Conservation (phyloP, 2,113 vertebrate genomes). For the Ovibos moschatus region DNA sequence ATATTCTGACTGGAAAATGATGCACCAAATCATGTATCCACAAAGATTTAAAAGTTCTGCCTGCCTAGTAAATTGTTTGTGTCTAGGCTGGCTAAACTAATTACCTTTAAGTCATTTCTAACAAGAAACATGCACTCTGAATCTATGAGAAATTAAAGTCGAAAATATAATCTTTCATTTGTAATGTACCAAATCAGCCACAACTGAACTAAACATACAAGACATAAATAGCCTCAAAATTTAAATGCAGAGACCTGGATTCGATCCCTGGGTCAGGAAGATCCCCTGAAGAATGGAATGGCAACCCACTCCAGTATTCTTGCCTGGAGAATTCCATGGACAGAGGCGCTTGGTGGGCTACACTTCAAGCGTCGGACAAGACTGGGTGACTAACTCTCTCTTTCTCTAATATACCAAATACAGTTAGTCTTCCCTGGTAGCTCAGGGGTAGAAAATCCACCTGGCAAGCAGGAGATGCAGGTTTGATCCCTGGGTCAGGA, state of each 20-base stretch:
- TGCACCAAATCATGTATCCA: background rate
- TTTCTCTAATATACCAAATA: background rate
- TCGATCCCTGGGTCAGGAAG: accelerated
- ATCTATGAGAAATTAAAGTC: background rate
- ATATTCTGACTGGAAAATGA: background rate
- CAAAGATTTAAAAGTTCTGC: background rate
- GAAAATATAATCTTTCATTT: slow-evolving; percentile 4
- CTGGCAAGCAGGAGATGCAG: background rate
- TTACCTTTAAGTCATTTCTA: background rate
- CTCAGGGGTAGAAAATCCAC: background rate
- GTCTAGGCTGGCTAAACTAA: background rate
- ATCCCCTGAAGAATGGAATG: background rate
- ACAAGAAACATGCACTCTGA: background rate
- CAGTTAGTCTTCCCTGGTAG: background rate
- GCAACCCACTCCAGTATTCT: background rate
- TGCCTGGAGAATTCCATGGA: background rate
- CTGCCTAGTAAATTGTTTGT: background rate
- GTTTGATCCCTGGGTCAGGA: background rate
- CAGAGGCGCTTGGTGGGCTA: background rate
- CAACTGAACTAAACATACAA: background rate
- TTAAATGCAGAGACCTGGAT: background rate
- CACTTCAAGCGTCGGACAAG: accelerated
- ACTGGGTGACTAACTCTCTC: background rate
- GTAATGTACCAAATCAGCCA: background rate
- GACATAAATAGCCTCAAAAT: background rate